A percentile compares a stretch with the other conserved stretches of the same genome.
Evolutionary conservation across 2,113 vertebrate species (phyloP).

Genomic region (Phyllopteryx taeniolatus): DNA sequence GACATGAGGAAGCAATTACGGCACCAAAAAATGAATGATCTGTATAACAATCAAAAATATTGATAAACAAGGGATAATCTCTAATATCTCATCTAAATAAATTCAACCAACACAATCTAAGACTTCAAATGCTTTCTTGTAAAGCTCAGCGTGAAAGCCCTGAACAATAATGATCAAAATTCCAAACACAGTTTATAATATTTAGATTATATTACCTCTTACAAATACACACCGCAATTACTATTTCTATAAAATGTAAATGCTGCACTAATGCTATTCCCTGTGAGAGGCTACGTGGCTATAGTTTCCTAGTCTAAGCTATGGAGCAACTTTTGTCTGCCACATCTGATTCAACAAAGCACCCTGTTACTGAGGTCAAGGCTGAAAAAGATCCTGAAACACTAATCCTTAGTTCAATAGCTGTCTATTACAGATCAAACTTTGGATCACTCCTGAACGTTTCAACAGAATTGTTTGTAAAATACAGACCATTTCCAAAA

Average conservation of each 20-base stretch:
- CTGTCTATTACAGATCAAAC: neutral
- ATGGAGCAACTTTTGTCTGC: neutral
- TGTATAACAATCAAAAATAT: conserved; percentile 33
- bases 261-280: neutral
- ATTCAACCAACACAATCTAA: conserved; percentile 34
- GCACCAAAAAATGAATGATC: conserved; percentile 45
- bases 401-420: neutral
- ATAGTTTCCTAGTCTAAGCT: neutral
- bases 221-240: conserved; percentile 13
- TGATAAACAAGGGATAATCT: conserved; percentile 34
- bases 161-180: conserved; percentile 28
- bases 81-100: conserved; percentile 60
- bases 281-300: neutral
- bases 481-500: too few species aligned
- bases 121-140: conserved; percentile 26
- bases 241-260: neutral
- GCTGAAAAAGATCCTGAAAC: neutral
- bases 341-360: neutral
- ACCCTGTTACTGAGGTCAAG: neutral
- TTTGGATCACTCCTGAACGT: neutral
- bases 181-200: conserved; percentile 28
- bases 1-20: conserved; percentile 58
- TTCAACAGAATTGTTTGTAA: neutral
- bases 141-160: conserved; percentile 2
- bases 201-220: conserved; percentile 11